Percentiles rank a stretch among this genome's conserved stretches.
Conservation (phyloP, 2,888 invertebrate genomes). For the Rhyacophila evoluta region DNA sequence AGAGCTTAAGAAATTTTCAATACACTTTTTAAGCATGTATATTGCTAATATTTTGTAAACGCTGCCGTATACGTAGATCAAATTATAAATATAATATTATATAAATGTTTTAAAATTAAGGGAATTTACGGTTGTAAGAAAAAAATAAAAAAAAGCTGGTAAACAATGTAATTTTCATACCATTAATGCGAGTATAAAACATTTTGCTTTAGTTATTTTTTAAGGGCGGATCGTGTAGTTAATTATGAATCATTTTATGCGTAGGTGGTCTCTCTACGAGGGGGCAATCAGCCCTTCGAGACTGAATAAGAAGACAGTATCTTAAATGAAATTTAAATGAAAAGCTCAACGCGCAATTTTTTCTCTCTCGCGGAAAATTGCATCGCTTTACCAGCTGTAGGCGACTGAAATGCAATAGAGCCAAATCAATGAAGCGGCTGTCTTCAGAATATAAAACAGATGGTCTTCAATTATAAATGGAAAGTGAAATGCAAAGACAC, state of each 20-base stretch:
- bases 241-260: not conserved
- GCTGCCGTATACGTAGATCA: no score
- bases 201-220: no score
- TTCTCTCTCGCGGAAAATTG: slow-evolving; percentile 15
- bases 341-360: not conserved
- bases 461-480: slow-evolving; percentile 10
- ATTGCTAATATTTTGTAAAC: no score
- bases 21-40: no score
- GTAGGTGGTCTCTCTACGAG: not conserved
- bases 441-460: not conserved
- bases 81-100: no score
- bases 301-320: not conserved
- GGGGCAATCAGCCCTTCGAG: not conserved
- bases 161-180: no score
- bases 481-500: slow-evolving; percentile 1
- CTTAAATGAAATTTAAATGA: slow-evolving; percentile 12
- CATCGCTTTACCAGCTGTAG: not conserved
- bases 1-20: no score
- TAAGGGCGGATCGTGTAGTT: no score
- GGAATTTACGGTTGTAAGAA: no score
- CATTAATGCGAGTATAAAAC: no score
- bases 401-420: not conserved
- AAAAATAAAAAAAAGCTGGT: no score
- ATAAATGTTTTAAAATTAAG: no score
- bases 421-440: not conserved